phyloP scores from a whole-genome alignment of 2,797 vertebrate genomes.

The Poecilia gillii region DNA sequence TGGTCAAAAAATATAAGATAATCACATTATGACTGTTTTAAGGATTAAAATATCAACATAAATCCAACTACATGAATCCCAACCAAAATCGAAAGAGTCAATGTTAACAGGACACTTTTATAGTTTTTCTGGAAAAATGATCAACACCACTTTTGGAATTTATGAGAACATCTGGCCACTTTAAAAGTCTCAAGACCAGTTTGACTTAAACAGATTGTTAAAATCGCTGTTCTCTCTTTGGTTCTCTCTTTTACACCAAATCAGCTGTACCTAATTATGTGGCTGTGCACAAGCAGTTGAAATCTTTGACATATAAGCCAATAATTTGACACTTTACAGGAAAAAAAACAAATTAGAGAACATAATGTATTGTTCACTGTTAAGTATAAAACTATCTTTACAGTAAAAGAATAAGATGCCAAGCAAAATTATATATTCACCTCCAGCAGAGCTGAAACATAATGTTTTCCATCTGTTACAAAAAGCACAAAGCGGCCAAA shows the following conservation, averaged over 20 bases:
- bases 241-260: not conserved
- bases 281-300: not conserved
- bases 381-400: not conserved
- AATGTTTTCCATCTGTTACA: constrained; percentile 90
- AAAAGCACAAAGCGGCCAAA: constrained; percentile 89
- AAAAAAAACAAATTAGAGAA: not conserved
- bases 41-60: not conserved
- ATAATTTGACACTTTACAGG: not conserved
- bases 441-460: constrained; percentile 85
- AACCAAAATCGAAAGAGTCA: not conserved
- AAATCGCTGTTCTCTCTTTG: not conserved
- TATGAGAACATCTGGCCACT: not conserved
- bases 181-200: not conserved
- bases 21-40: not conserved
- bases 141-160: not conserved
- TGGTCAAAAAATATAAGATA: not conserved
- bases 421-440: constrained; percentile 64
- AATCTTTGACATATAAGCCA: not conserved
- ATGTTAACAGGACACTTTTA: not conserved
- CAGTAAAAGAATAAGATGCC: not conserved
- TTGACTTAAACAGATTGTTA: not conserved
- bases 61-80: not conserved
- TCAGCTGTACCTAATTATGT: not conserved
- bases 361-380: not conserved
- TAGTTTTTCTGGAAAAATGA: not conserved